Percentiles rank a stretch among this genome's conserved stretches.
These are phyloP conservation scores for Cathartes aura DNA, from an alignment of 2,113 vertebrate genomes.

Conservation along the genomic window DNA sequence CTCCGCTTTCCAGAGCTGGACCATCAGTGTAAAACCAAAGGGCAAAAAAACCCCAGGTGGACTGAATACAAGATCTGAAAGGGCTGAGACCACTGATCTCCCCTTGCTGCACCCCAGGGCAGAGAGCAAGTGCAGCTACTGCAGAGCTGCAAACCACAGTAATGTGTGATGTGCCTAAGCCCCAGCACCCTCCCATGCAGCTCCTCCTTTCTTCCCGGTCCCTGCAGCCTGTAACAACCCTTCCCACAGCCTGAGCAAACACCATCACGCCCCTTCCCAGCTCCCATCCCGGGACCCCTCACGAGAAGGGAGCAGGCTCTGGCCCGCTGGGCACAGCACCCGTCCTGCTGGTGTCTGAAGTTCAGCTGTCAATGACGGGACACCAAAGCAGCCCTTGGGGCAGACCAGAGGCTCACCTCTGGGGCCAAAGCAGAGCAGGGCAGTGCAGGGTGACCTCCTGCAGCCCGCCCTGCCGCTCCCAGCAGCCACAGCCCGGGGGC, in stretches of 20 bases:
- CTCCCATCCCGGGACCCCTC: neutral
- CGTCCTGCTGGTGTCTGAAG: neutral
- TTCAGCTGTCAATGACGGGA: neutral
- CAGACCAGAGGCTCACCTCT: neutral
- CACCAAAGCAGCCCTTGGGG: neutral
- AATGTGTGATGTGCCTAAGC: fast-evolving
- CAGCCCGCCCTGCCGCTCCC: neutral
- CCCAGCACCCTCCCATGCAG: fast-evolving
- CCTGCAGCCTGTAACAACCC: neutral
- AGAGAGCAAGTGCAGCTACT: neutral
- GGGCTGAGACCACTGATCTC: neutral
- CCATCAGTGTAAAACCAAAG: neutral
- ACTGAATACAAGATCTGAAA: neutral
- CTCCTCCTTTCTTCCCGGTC: fast-evolving
- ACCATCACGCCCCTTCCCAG: fast-evolving
- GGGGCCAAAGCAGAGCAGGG: neutral
- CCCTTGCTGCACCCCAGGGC: neutral
- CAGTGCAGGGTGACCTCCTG: neutral
- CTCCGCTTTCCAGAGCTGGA: neutral
- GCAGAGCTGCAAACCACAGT: neutral
- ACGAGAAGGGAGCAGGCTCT: fast-evolving
- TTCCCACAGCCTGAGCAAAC: neutral
- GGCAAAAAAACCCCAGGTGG: neutral
- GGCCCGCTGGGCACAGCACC: fast-evolving
- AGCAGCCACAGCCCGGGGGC: neutral